Evolutionary conservation across 2,888 invertebrate genomes (phyloP).

Genomic region (Lucinisca nassula): DNA sequence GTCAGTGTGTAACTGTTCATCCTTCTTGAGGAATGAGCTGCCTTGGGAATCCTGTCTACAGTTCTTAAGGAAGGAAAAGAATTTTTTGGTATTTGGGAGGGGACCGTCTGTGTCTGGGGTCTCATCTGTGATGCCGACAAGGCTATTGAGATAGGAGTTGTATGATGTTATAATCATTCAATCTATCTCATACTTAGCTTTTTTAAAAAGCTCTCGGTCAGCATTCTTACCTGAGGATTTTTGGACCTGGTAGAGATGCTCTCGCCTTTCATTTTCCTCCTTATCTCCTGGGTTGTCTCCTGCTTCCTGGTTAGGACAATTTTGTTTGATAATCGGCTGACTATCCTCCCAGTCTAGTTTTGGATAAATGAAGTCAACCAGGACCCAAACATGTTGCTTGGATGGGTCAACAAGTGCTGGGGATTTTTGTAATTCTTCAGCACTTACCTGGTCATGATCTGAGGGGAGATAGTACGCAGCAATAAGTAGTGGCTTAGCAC

Average conservation of each 20-base stretch:
- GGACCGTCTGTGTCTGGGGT: background rate
- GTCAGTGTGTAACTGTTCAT: background rate
- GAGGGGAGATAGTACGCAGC: background rate
- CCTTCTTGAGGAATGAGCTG: background rate
- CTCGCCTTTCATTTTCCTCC: background rate
- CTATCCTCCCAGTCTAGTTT: background rate
- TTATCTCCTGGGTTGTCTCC: constrained; percentile 13
- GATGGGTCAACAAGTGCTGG: background rate
- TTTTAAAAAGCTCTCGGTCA: background rate
- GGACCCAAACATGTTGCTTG: background rate
- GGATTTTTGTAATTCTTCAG: background rate
- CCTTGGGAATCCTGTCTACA: background rate
- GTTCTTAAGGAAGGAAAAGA: background rate
- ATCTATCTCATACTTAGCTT: background rate
- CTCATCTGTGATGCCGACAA: background rate
- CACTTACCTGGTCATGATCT: constrained; percentile 1
- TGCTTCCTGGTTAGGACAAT: too few species aligned
- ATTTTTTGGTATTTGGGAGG: constrained; percentile 4
- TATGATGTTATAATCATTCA: background rate
- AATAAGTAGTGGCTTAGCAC: background rate
- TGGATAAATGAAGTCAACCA: constrained; percentile 8
- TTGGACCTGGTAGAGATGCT: background rate
- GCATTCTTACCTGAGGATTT: background rate
- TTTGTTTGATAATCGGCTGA: background rate
- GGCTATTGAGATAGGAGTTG: background rate